A percentile compares a stretch with the other conserved stretches of the same genome.
Evolutionary conservation across 1,140 invertebrate species (phyloP).

Genomic region (Antheraea mylitta): DNA sequence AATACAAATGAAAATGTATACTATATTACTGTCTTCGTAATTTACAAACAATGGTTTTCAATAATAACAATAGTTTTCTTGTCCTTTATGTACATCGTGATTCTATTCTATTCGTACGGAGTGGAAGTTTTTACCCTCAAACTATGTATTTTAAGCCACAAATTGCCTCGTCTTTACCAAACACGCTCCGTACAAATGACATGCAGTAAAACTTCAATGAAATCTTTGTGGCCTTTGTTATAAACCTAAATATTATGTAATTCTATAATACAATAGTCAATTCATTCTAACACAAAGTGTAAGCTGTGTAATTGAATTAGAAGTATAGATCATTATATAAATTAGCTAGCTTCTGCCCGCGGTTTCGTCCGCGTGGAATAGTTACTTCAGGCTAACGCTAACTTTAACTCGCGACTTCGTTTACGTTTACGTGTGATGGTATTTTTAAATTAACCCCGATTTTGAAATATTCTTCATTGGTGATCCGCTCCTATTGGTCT

Average conservation of each 20-base stretch:
- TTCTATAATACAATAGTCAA: conserved; percentile 32
- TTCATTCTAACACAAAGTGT: conserved; percentile 6
- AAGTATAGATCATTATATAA: not conserved
- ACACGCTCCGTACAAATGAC: conserved; percentile 34
- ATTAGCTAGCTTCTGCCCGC: not conserved
- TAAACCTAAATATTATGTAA: conserved; percentile 23
- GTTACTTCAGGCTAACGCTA: too few species aligned
- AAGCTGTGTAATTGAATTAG: not conserved
- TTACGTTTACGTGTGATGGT: too few species aligned
- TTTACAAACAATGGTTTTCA: conserved; percentile 44
- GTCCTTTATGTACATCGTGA: conserved; percentile 23
- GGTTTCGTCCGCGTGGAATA: too few species aligned
- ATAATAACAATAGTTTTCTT: conserved; percentile 33
- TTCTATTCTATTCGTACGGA: conserved; percentile 22
- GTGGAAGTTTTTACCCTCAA: conserved; percentile 31
- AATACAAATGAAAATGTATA: not conserved
- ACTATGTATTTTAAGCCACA: conserved; percentile 43
- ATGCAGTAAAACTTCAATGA: conserved; percentile 48
- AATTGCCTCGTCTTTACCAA: conserved; percentile 33
- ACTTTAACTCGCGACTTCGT: too few species aligned
- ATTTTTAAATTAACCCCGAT: too few species aligned
- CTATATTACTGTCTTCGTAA: conserved; percentile 17
- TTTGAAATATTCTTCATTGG: too few species aligned
- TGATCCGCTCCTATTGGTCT: too few species aligned
- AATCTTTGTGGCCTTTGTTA: conserved; percentile 44